A percentile compares a stretch with the other conserved stretches of the same genome.
These are phyloP conservation scores for Quadriops clusia DNA, from an alignment of 2,888 invertebrate species.

Conservation along the genomic window DNA sequence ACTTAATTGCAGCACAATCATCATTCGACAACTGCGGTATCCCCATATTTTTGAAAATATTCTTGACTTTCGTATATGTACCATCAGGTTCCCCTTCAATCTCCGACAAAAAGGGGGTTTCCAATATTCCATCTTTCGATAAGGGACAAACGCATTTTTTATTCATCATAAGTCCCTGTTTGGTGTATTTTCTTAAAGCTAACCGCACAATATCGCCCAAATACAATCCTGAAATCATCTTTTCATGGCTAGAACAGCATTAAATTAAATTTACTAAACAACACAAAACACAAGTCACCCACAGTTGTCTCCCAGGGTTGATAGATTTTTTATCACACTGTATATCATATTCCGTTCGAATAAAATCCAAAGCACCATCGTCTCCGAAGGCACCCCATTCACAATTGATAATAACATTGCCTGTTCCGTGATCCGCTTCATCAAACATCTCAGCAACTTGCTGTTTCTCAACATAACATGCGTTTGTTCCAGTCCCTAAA, in stretches of 20 bases:
- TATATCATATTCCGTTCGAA: constrained; percentile 74
- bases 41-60: constrained; percentile 80
- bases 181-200: constrained; percentile 71
- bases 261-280: too few relatives aligned
- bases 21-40: constrained; percentile 72
- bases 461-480: constrained; percentile 86
- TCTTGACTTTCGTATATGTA: constrained; percentile 62
- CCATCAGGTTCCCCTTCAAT: constrained; percentile 83
- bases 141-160: constrained; percentile 73
- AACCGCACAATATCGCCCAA: constrained; percentile 91
- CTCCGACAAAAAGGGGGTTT: constrained; percentile 95
- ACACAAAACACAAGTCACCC: too few relatives aligned
- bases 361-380: constrained; percentile 73
- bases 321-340: constrained; percentile 76
- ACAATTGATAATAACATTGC: constrained; percentile 79
- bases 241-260: constrained; percentile 71
- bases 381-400: constrained; percentile 99
- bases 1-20: constrained; percentile 85
- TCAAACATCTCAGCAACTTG: constrained; percentile 73
- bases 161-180: constrained; percentile 67
- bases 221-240: constrained; percentile 99
- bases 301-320: constrained; percentile 77
- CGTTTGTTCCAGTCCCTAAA: constrained; percentile 87
- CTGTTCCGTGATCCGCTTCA: constrained; percentile 48
- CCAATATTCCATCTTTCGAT: constrained; percentile 71